A percentile compares a stretch with the other conserved stretches of the same genome.
These are phyloP conservation scores for Lochmaea capreae DNA, from an alignment of 2,888 invertebrate species.

Conservation along the genomic window DNA sequence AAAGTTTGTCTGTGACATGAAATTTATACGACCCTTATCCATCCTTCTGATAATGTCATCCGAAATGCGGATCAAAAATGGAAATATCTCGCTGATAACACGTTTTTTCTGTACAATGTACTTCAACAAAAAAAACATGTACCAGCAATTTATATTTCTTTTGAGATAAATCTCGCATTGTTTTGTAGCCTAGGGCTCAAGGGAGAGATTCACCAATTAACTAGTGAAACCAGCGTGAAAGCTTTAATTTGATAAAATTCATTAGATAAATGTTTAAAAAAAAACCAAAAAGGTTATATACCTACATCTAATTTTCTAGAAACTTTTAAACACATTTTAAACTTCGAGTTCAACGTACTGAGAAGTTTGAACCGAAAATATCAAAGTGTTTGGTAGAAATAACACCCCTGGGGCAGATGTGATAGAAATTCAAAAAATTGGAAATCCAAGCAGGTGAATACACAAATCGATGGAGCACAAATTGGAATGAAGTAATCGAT, in stretches of 20 bases:
- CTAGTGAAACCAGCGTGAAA: too few species aligned
- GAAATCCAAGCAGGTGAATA: conserved; percentile 25
- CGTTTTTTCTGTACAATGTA: not conserved
- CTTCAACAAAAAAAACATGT: not conserved
- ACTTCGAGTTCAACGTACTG: too few species aligned
- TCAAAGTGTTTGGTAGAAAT: too few species aligned
- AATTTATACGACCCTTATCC: conserved; percentile 1
- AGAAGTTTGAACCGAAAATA: too few species aligned
- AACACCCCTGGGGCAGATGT: not conserved
- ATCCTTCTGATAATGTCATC: not conserved
- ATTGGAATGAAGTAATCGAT: conserved; percentile 34
- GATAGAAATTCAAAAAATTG: conserved; percentile 3
- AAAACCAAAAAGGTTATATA: too few species aligned
- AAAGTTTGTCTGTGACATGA: not conserved
- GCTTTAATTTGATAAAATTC: not conserved
- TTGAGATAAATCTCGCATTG: not conserved
- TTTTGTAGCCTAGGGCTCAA: not conserved
- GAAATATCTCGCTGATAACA: conserved; percentile 15
- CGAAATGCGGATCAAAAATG: conserved; percentile 1
- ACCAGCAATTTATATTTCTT: not conserved
- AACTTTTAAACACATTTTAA: too few species aligned
- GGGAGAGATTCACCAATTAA: not conserved
- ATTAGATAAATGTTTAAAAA: too few species aligned
- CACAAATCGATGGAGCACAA: conserved; percentile 29
- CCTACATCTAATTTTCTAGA: too few species aligned